These are phyloP conservation scores for Heterocephalus glaber DNA, from an alignment of 2,113 vertebrate genomes.

Conservation along the genomic window DNA sequence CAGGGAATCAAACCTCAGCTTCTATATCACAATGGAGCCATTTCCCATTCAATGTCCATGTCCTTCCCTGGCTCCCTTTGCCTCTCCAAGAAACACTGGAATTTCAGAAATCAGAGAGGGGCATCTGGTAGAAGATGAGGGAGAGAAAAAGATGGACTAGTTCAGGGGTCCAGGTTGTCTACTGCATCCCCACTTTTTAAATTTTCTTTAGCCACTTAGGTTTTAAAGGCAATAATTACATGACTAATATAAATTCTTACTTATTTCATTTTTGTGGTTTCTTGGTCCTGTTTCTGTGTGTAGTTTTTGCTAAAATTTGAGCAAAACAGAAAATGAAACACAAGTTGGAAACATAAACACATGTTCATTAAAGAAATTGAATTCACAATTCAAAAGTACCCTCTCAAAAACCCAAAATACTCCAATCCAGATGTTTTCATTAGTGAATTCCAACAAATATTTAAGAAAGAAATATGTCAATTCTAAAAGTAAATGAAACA, in stretches of 20 bases:
- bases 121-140: background rate
- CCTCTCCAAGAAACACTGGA: background rate
- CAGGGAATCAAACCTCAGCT: background rate
- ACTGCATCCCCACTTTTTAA: background rate
- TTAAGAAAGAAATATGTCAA: background rate
- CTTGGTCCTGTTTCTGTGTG: background rate
- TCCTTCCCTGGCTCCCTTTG: background rate
- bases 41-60: background rate
- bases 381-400: constrained; percentile 40
- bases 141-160: background rate
- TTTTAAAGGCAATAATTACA: background rate
- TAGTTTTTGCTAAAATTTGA: constrained; percentile 13
- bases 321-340: constrained; percentile 1
- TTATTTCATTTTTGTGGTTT: background rate
- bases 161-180: background rate
- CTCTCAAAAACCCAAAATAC: background rate
- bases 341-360: background rate
- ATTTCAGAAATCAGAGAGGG: background rate
- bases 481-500: background rate
- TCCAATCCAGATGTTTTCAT: constrained; percentile 12
- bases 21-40: background rate
- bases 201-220: background rate
- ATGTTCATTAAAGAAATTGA: background rate
- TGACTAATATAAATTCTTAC: background rate
- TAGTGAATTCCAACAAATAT: background rate